Conservation (phyloP, 2,888 invertebrate genomes). For the Drosophila antonietae region DNA sequence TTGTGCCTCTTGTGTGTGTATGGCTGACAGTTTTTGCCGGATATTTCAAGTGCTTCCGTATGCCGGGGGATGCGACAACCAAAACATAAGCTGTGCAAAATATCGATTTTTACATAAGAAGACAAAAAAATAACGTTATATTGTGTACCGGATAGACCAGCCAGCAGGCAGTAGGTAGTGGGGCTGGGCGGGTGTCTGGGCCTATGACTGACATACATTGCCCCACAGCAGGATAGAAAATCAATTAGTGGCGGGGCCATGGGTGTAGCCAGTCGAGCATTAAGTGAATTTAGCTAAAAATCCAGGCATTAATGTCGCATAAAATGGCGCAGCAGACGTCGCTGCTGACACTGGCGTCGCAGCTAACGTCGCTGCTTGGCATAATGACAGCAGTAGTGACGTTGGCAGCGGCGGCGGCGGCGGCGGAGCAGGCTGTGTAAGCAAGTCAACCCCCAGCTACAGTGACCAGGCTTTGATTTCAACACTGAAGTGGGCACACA, state of each 20-base stretch:
- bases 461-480: slow-evolving; percentile 70
- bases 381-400: slow-evolving; percentile 40
- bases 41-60: slow-evolving; percentile 74
- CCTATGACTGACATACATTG: slow-evolving; percentile 63
- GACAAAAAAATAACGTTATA: slow-evolving; percentile 35
- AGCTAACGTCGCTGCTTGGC: slow-evolving; percentile 47
- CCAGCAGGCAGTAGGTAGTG: background rate
- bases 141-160: slow-evolving; percentile 21
- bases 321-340: slow-evolving; percentile 44
- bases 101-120: slow-evolving; percentile 73
- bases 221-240: slow-evolving; percentile 47
- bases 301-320: slow-evolving; percentile 65
- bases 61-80: slow-evolving; percentile 41
- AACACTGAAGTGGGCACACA: slow-evolving; percentile 64
- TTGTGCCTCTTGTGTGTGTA: slow-evolving; percentile 7
- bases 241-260: slow-evolving; percentile 58
- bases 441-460: slow-evolving; percentile 61
- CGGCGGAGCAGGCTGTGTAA: slow-evolving; percentile 8
- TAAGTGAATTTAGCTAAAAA: slow-evolving; percentile 70
- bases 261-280: slow-evolving; percentile 41
- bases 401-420: background rate
- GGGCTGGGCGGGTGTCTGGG: no score
- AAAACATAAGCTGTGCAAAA: slow-evolving; percentile 67
- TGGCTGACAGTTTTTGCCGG: slow-evolving; percentile 54
- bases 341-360: slow-evolving; percentile 8